phyloP scores from a whole-genome alignment of 1,140 invertebrate species.

The Bilobella aurantiaca region DNA sequence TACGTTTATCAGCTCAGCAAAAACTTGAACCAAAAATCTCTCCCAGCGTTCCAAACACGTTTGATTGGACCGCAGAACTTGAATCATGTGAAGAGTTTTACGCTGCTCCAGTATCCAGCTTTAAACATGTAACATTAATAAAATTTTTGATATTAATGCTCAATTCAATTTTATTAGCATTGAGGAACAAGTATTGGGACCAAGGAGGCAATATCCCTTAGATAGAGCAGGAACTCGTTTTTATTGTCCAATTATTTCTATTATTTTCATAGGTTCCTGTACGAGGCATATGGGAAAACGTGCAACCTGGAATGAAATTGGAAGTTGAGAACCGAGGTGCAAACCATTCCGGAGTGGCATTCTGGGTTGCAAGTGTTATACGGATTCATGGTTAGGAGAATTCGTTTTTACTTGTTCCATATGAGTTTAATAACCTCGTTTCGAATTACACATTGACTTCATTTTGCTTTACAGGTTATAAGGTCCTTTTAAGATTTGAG shows the following conservation, averaged over 20 bases:
- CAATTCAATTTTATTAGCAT: too few species aligned
- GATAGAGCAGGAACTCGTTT: too few species aligned
- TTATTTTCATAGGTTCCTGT: constrained; percentile 60
- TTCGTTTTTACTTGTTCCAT: neutral
- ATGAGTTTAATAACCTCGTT: constrained; percentile 12
- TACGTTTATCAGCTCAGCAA: constrained; percentile 36
- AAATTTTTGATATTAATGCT: too few species aligned
- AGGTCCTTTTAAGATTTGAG: constrained; percentile 84
- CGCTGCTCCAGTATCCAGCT: constrained; percentile 78
- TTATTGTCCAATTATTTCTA: constrained; percentile 6
- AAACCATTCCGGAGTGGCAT: constrained; percentile 60
- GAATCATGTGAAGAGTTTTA: constrained; percentile 57
- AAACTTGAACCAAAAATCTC: neutral
- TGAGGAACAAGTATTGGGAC: too few species aligned
- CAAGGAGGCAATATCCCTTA: too few species aligned
- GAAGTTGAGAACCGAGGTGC: constrained; percentile 87
- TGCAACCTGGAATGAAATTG: constrained; percentile 87
- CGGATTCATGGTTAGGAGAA: constrained; percentile 65
- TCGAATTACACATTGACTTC: constrained; percentile 13
- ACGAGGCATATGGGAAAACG: constrained; percentile 83
- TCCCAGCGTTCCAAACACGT: constrained; percentile 47
- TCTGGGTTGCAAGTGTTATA: constrained; percentile 89
- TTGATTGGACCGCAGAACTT: constrained; percentile 71
- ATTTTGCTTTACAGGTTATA: constrained; percentile 55
- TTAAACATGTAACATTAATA: constrained; percentile 68